Percentiles rank a stretch among this genome's conserved stretches.
Evolutionary conservation across 2,888 invertebrate genomes (phyloP).

Genomic region (Aporophyla nigra): DNA sequence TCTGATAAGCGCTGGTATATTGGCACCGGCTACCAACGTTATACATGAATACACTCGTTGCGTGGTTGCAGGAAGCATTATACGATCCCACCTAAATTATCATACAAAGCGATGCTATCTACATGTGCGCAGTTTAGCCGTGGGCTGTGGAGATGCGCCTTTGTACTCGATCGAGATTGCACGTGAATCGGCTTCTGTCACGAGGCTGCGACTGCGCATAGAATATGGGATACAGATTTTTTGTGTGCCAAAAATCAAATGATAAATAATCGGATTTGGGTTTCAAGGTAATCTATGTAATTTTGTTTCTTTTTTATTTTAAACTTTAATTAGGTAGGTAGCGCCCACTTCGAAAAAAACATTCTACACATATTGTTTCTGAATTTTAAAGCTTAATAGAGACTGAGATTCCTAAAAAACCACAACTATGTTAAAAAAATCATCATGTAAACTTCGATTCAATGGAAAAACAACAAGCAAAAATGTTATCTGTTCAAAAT

Average conservation of each 20-base stretch:
- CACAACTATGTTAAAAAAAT: neutral
- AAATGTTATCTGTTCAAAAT: neutral
- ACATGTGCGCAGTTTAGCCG: neutral
- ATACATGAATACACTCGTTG: neutral
- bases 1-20: too few relatives aligned
- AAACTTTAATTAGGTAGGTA: neutral
- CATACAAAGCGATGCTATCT: neutral
- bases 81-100: neutral
- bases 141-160: neutral
- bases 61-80: neutral
- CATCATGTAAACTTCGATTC: neutral
- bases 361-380: neutral
- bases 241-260: neutral
- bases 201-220: constrained; percentile 50
- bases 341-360: neutral
- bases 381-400: neutral
- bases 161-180: constrained; percentile 34
- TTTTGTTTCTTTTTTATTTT: neutral
- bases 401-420: neutral
- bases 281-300: neutral
- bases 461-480: neutral
- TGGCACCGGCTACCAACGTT: too few relatives aligned
- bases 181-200: constrained; percentile 55
- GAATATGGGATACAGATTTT: constrained; percentile 7
- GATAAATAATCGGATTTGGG: neutral